Evolutionary conservation across 2,797 vertebrate species (phyloP).

Genomic region (Tympanoctomys barrerae): DNA sequence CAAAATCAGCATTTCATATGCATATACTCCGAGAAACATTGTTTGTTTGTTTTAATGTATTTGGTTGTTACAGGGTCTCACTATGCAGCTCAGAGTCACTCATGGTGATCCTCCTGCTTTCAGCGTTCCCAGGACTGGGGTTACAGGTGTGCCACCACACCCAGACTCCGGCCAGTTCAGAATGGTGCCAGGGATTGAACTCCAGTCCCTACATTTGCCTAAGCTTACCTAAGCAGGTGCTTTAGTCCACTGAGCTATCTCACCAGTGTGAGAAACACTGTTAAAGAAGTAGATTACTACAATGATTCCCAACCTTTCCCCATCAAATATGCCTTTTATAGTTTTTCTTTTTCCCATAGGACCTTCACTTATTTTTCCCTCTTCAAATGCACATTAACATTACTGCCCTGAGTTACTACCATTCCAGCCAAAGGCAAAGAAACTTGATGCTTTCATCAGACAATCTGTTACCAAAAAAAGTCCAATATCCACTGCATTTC

Average conservation of each 20-base stretch:
- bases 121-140: too few species aligned
- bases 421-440: conserved; percentile 37
- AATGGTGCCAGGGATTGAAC: too few species aligned
- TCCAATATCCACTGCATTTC: neutral
- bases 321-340: conserved; percentile 22
- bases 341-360: neutral
- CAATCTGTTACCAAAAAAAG: neutral
- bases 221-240: too few species aligned
- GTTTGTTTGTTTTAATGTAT: neutral
- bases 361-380: neutral
- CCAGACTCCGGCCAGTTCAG: too few species aligned
- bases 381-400: neutral
- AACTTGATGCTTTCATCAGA: conserved; percentile 3
- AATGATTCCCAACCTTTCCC: neutral
- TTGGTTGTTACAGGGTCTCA: too few species aligned
- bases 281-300: neutral
- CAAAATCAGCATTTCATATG: neutral
- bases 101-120: too few species aligned
- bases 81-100: too few species aligned
- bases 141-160: too few species aligned
- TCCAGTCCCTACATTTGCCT: too few species aligned
- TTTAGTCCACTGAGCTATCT: too few species aligned
- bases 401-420: neutral
- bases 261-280: neutral
- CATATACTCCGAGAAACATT: neutral